Base-by-base conservation (phyloP, 2,797 vertebrate species). In the Aythya fuligula region DNA sequence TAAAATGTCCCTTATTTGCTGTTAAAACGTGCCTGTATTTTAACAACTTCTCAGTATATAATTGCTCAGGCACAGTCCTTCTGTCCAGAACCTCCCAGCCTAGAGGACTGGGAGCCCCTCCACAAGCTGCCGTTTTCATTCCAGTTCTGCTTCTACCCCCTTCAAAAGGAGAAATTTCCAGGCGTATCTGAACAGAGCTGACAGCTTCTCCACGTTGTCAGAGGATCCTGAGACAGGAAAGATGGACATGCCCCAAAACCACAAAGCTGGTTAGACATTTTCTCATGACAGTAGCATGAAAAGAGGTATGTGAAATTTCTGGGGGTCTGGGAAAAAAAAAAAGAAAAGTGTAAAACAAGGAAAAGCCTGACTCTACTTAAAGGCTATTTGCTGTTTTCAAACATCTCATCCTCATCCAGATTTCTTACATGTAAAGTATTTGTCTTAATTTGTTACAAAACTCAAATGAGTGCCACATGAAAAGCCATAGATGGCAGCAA, bases 401-500 rank as follows among this genome's bases (percentile, higher is more conserved):
- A 73, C 8, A 36, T 25, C 28, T 85, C 17, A 1, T 57, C 28
- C 15, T 67, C 61, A 82, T 58, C 6, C 27, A 66, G 69, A 72
- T 85, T 88, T 87, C 38, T 70, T 74, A 51, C 16, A 45, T 54
- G 39, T n/a, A 65, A 91, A 75, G 60, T 47, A 75, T 66, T 75
- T 60, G 8, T 39, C 19, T 53, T 57, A 78, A 70, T 86, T 76
- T 36, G 62, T 90, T 58, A 39, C n/a, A 71, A 36, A 5, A 19
- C 14, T 69, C 8, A 49, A 70, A 77, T 79, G 70, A 90, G 16
- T 93, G 91, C 79, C 70, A 57, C 39, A 71, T 3, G 4, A 86
- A 93, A 93, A 94, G 89, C 85, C 71, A 84, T 65, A 86, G 77
- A 87, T 89, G 67, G 49, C 71, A 93, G 80, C 36, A 91, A 82